These are phyloP conservation scores for Platyrinchus mystaceus DNA, from an alignment of 2,797 vertebrate genomes.

Conservation along the genomic window DNA sequence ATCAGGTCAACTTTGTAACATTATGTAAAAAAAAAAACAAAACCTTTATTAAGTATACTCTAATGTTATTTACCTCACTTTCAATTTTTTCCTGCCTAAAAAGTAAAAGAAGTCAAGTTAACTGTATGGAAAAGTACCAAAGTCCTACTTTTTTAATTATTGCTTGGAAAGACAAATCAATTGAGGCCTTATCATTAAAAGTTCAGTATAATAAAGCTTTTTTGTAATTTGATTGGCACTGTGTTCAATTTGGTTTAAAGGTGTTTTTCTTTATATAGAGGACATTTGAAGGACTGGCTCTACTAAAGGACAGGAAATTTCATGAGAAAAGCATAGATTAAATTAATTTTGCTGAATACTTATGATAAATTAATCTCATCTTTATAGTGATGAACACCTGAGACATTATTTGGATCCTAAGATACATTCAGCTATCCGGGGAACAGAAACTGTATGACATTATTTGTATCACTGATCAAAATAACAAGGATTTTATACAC, in stretches of 20 bases:
- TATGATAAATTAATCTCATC: background rate
- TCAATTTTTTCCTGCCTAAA: background rate
- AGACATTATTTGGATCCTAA: background rate
- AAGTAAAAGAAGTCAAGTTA: background rate
- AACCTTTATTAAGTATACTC: background rate
- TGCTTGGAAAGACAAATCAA: background rate
- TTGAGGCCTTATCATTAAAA: background rate
- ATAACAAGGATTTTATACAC: background rate
- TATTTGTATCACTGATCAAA: background rate
- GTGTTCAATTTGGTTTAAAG: background rate
- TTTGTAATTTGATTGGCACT: background rate
- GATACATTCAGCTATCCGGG: background rate
- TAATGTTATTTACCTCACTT: background rate
- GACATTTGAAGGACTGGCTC: background rate
- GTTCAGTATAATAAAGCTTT: background rate
- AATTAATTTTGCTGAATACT: constrained; percentile 1
- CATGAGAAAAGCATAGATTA: background rate
- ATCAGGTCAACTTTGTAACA: background rate
- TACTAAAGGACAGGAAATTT: background rate
- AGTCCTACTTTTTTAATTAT: background rate
- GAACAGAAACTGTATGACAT: background rate
- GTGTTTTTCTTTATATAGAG: background rate
- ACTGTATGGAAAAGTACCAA: background rate
- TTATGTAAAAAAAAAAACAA: background rate
- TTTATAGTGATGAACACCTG: background rate